These are phyloP conservation scores for Drosophila prostipennis DNA, from an alignment of 2,888 invertebrate genomes.

Conservation along the genomic window DNA sequence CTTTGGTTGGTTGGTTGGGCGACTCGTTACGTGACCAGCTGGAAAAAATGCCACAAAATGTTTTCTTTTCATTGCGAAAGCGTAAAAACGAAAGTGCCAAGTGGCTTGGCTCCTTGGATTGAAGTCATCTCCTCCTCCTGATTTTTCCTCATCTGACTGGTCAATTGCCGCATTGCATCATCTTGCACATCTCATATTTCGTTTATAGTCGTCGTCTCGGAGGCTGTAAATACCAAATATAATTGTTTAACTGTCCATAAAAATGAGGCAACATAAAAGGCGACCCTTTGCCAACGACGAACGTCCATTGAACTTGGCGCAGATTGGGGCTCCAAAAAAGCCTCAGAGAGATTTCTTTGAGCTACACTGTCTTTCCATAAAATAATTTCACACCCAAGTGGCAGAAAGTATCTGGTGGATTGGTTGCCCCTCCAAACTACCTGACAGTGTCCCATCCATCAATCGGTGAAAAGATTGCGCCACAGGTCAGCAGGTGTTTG, in stretches of 20 bases:
- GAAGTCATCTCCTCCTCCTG: constrained; percentile 28
- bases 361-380: constrained; percentile 6
- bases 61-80: constrained; percentile 35
- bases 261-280: constrained; percentile 62
- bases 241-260: constrained; percentile 75
- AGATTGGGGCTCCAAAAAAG: constrained; percentile 10
- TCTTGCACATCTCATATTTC: constrained; percentile 64
- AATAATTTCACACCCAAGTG: constrained; percentile 73
- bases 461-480: constrained; percentile 45
- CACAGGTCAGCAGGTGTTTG: constrained; percentile 57
- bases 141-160: constrained; percentile 13
- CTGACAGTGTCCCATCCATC: constrained; percentile 60
- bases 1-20: constrained; percentile 8
- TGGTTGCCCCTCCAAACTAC: constrained; percentile 6
- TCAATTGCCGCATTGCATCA: constrained; percentile 53
- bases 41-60: constrained; percentile 29
- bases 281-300: constrained; percentile 59
- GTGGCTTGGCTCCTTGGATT: constrained; percentile 56
- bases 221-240: constrained; percentile 73
- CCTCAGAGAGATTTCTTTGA: constrained; percentile 60
- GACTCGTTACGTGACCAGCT: constrained; percentile 65
- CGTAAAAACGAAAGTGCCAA: constrained; percentile 64
- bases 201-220: constrained; percentile 10
- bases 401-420: constrained; percentile 41
- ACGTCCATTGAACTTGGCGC: constrained; percentile 67